phyloP scores from a whole-genome alignment of 2,888 invertebrate species.

The Tipula unca region DNA sequence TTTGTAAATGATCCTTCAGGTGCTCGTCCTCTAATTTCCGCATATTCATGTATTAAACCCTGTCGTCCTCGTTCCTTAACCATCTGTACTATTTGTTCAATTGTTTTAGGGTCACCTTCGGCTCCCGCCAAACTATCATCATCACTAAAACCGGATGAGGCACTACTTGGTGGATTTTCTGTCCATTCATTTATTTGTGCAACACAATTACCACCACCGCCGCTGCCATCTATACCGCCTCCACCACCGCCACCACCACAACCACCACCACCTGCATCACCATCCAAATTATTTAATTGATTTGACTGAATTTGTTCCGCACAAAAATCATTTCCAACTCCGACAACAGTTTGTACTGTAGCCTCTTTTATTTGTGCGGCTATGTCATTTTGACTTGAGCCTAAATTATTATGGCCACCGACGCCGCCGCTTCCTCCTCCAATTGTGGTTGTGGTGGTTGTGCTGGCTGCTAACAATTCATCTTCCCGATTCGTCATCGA shows the following conservation, averaged over 20 bases:
- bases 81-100: constrained; percentile 54
- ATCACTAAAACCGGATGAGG: constrained; percentile 79
- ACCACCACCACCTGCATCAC: constrained; percentile 27
- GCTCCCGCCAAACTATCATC: constrained; percentile 77
- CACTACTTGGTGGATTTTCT: constrained; percentile 59
- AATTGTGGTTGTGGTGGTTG: neutral
- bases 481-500: constrained; percentile 74
- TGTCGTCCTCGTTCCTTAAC: constrained; percentile 63
- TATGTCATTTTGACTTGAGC: constrained; percentile 47
- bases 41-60: constrained; percentile 81
- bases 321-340: constrained; percentile 21
- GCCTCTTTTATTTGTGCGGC: constrained; percentile 38
- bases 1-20: constrained; percentile 82
- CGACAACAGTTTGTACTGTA: neutral
- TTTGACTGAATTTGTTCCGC: constrained; percentile 41
- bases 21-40: constrained; percentile 73
- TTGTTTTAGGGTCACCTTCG: constrained; percentile 59
- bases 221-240: constrained; percentile 37
- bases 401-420: constrained; percentile 39
- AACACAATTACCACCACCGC: constrained; percentile 29
- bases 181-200: constrained; percentile 38
- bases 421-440: constrained; percentile 31
- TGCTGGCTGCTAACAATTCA: constrained; percentile 38
- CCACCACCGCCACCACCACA: constrained; percentile 28
- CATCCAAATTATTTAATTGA: constrained; percentile 35